Conservation (phyloP, 2,113 vertebrate species). For the Archilochus colubris region DNA sequence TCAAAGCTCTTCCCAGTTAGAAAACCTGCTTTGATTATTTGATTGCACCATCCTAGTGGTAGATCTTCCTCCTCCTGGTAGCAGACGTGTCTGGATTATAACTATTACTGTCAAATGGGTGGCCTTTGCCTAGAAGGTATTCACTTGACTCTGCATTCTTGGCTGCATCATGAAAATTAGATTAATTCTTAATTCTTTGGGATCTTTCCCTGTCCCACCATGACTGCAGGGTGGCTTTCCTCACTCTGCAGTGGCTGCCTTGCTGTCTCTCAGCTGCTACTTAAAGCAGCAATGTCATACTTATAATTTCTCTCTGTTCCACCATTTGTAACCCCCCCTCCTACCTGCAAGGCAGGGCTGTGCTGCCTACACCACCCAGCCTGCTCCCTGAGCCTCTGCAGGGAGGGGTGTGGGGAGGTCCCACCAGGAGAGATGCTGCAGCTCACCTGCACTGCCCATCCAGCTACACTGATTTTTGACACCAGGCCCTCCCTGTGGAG, state of each 20-base stretch:
- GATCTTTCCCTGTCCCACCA: background rate
- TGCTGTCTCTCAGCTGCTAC: too few species aligned
- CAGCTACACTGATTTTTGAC: background rate
- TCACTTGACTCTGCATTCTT: background rate
- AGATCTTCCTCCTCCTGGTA: background rate
- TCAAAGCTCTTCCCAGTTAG: background rate
- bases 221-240: accelerated
- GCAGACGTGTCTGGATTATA: background rate
- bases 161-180: background rate
- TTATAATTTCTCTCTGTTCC: too few species aligned
- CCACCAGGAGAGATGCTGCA: background rate
- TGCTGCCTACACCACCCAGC: background rate
- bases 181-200: background rate
- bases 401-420: background rate
- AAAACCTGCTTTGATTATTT: conserved; percentile 19
- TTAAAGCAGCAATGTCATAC: too few species aligned
- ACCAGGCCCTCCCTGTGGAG: background rate
- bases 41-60: background rate
- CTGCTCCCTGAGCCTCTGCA: background rate
- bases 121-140: background rate
- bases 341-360: too few species aligned
- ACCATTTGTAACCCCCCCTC: too few species aligned
- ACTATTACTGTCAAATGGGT: background rate
- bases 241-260: accelerated
- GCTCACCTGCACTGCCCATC: background rate